Conservation (phyloP, 2,113 vertebrate genomes). For the Chaetorhynchus papuensis region DNA sequence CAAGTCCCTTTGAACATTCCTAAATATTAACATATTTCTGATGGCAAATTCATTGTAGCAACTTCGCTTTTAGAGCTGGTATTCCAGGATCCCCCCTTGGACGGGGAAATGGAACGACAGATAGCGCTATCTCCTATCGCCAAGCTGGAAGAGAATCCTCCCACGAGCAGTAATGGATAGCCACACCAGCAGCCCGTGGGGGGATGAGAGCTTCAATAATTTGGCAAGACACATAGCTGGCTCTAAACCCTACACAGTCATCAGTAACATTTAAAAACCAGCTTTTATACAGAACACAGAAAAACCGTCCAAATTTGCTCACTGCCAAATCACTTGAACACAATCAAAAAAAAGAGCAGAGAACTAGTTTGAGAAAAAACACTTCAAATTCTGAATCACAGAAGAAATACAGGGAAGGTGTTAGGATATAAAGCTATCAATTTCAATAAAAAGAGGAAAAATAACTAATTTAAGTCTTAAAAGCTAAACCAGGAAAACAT, state of each 20-base stretch:
- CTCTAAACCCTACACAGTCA: background rate
- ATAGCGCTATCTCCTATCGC: background rate
- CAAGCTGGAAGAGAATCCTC: background rate
- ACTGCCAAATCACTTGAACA: constrained; percentile 1
- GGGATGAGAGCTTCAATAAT: background rate
- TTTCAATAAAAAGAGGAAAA: background rate
- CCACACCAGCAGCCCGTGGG: background rate
- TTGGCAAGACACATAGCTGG: constrained; percentile 8
- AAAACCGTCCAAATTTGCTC: background rate
- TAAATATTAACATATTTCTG: background rate
- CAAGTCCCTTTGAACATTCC: background rate
- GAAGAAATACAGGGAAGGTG: background rate
- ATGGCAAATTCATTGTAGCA: background rate
- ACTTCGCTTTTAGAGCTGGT: background rate
- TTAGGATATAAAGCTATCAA: background rate
- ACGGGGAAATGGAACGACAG: background rate
- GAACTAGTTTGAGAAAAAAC: background rate
- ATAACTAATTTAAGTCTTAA: background rate
- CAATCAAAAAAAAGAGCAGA: background rate
- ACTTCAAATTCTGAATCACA: background rate
- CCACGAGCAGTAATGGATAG: background rate
- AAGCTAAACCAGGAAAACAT: background rate
- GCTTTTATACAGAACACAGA: background rate
- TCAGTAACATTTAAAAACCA: constrained; percentile 23
- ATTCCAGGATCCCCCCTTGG: background rate